Conservation (phyloP, 2,113 vertebrate species). For the chimpanzee (Pan troglodytes) region DNA sequence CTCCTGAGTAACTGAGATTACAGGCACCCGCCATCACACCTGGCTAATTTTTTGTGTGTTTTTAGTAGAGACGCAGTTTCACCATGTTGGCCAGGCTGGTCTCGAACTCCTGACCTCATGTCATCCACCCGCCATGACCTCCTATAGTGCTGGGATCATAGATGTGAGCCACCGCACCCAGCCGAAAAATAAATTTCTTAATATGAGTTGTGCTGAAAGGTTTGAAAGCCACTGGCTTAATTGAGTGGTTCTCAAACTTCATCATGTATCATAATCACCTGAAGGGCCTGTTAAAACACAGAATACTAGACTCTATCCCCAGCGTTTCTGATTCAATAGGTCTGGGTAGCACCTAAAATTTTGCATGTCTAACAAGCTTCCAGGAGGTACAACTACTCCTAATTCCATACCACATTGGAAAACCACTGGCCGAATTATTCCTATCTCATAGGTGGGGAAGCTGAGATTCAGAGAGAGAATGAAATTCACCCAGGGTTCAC, state of each 20-base stretch:
- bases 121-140: no score
- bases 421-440: background rate
- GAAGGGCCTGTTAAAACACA: background rate
- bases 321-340: background rate
- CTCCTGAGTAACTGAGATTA: no score
- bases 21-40: no score
- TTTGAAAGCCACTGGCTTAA: background rate
- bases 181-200: background rate
- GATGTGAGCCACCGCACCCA: no score
- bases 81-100: no score
- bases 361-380: background rate
- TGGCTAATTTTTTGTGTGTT: no score
- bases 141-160: no score
- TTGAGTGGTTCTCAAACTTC: background rate
- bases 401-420: background rate
- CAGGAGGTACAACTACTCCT: background rate
- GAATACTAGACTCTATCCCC: fast-evolving
- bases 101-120: no score
- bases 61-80: no score
- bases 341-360: background rate
- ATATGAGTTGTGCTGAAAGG: background rate
- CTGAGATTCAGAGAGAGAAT: background rate
- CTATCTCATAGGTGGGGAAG: background rate
- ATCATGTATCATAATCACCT: background rate
- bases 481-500: background rate